Evolutionary conservation across 2,113 vertebrate genomes (phyloP).

Genomic region (Merops nubicus): DNA sequence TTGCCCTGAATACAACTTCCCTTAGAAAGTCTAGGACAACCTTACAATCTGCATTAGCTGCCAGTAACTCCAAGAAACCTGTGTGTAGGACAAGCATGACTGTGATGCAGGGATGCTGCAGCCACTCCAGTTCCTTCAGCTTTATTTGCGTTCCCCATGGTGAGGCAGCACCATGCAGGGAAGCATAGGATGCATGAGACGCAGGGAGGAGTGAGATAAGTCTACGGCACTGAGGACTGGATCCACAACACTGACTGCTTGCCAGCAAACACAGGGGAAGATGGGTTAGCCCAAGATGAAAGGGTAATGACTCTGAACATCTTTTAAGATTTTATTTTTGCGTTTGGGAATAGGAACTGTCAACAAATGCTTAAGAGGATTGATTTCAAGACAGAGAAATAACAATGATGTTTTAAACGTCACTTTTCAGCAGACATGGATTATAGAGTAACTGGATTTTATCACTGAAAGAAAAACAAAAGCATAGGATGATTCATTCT

Average conservation of each 20-base stretch:
- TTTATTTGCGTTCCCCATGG: background rate
- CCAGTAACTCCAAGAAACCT: background rate
- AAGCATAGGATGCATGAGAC: too few species aligned
- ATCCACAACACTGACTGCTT: background rate
- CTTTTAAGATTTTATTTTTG: background rate
- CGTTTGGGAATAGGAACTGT: background rate
- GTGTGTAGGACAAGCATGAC: background rate
- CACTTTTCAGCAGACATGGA: background rate
- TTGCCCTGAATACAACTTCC: background rate
- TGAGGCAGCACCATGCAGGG: background rate
- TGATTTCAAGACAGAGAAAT: slow-evolving; percentile 14
- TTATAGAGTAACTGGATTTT: slow-evolving; percentile 31
- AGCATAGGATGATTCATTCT: background rate
- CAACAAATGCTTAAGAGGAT: background rate
- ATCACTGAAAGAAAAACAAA: background rate
- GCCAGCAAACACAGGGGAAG: background rate
- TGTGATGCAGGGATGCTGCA: background rate
- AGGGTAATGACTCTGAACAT: background rate
- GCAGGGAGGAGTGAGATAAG: background rate
- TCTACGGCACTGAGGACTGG: background rate
- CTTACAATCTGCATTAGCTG: background rate
- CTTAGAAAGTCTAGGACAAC: background rate
- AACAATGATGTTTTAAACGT: background rate
- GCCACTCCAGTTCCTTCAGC: background rate
- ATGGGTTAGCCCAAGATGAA: background rate